Evolutionary conservation across 2,888 invertebrate species (phyloP).

Genomic region (Leucophora obtusa): DNA sequence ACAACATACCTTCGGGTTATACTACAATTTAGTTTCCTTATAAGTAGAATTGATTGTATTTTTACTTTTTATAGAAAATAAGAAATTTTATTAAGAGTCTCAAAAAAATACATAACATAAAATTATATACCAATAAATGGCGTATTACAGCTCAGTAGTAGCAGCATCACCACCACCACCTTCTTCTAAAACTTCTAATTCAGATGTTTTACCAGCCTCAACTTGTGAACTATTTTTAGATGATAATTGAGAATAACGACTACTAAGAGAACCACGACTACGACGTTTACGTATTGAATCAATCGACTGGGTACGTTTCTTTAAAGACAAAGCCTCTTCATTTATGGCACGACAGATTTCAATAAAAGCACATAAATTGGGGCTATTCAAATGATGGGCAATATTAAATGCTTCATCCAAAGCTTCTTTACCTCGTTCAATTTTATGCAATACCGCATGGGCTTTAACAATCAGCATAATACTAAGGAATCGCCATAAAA

Average conservation of each 20-base stretch:
- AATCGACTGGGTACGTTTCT: conserved; percentile 69
- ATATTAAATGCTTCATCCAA: conserved; percentile 68
- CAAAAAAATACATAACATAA: too few relatives aligned
- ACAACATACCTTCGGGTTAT: too few relatives aligned
- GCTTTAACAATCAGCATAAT: conserved; percentile 72
- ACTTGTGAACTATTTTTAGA: conserved; percentile 19
- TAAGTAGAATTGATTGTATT: too few relatives aligned
- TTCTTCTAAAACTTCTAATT: background rate
- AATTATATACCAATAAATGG: too few relatives aligned
- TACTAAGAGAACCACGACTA: conserved; percentile 58
- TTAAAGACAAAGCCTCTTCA: conserved; percentile 70
- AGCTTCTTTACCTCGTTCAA: conserved; percentile 72
- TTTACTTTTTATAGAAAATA: too few relatives aligned
- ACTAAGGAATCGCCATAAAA: conserved; percentile 72
- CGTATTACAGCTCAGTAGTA: too few relatives aligned
- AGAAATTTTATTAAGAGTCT: too few relatives aligned
- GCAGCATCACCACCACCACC: background rate
- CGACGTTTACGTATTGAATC: conserved; percentile 65
- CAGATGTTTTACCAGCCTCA: background rate
- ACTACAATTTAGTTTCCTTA: too few relatives aligned
- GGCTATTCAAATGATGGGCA: conserved; percentile 68
- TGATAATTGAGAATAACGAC: conserved; percentile 52
- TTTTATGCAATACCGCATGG: conserved; percentile 72
- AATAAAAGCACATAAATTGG: conserved; percentile 68
- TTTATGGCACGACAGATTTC: conserved; percentile 71